phyloP scores from a whole-genome alignment of 2,797 vertebrate species.

The Phaenicophaeus curvirostris region DNA sequence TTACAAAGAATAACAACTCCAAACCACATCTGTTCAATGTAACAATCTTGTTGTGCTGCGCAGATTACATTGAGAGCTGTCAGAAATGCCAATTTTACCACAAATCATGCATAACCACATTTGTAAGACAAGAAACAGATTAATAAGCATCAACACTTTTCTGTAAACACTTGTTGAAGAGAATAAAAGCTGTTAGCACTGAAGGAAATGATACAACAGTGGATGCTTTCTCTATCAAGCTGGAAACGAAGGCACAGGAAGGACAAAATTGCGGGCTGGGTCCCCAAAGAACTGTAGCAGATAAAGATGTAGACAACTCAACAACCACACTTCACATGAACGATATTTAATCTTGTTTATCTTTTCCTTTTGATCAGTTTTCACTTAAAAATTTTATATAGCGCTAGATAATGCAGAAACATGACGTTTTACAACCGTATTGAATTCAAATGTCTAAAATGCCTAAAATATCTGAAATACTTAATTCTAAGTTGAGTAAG shows the following conservation, averaged over 20 bases:
- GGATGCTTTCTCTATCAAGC: constrained; percentile 46
- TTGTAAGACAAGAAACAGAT: constrained; percentile 90
- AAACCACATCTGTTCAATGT: constrained; percentile 94
- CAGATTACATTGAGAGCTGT: constrained; percentile 83
- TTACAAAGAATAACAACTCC: constrained; percentile 97
- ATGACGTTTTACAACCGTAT: neutral
- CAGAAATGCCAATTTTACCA: constrained; percentile 76
- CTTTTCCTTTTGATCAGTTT: neutral
- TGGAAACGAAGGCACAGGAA: constrained; percentile 70
- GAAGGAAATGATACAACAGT: constrained; percentile 60
- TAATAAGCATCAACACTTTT: constrained; percentile 91
- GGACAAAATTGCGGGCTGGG: constrained; percentile 66
- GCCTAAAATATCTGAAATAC: neutral
- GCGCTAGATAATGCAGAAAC: neutral
- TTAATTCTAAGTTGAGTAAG: neutral
- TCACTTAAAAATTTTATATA: neutral
- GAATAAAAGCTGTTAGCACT: constrained; percentile 66
- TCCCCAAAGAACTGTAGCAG: neutral
- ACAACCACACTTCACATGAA: neutral
- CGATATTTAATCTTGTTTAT: neutral
- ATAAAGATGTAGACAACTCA: neutral
- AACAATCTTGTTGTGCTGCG: constrained; percentile 75
- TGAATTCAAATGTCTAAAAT: neutral
- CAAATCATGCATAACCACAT: constrained; percentile 69
- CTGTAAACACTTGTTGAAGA: constrained; percentile 86